Conservation (phyloP, 2,888 invertebrate genomes). For the Amphipyra tragopoginis region DNA sequence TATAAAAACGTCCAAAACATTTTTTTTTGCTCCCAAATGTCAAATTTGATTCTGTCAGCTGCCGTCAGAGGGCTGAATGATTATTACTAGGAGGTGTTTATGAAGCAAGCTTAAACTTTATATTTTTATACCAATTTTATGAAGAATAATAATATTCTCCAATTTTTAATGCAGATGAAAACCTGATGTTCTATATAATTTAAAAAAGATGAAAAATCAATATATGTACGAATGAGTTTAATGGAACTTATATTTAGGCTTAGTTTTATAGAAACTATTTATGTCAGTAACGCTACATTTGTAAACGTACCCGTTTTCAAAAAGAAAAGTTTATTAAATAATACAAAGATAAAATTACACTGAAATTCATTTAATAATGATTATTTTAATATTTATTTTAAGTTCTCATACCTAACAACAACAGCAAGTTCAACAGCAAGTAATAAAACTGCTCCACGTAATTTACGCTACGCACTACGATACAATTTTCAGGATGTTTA, state of each 20-base stretch:
- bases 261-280: no score
- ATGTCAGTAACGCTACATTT: background rate
- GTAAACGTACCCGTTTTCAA: background rate
- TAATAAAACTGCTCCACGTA: no score
- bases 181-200: background rate
- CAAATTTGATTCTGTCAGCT: conserved; percentile 58
- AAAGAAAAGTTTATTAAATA: no score
- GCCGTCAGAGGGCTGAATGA: conserved; percentile 60
- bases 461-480: no score
- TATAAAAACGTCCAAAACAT: conserved; percentile 59
- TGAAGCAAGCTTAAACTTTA: conserved; percentile 45
- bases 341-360: no score
- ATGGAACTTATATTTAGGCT: background rate
- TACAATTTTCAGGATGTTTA: no score
- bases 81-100: conserved; percentile 58
- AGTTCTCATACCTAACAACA: no score
- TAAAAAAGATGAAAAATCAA: background rate
- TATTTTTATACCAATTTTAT: background rate
- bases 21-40: conserved; percentile 67
- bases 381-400: no score
- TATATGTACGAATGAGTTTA: background rate
- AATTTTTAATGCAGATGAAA: background rate
- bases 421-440: no score
- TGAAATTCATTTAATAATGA: no score
- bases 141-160: no score